These are phyloP conservation scores for Odontamblyopus rebecca DNA, from an alignment of 2,797 vertebrate species.

Conservation along the genomic window DNA sequence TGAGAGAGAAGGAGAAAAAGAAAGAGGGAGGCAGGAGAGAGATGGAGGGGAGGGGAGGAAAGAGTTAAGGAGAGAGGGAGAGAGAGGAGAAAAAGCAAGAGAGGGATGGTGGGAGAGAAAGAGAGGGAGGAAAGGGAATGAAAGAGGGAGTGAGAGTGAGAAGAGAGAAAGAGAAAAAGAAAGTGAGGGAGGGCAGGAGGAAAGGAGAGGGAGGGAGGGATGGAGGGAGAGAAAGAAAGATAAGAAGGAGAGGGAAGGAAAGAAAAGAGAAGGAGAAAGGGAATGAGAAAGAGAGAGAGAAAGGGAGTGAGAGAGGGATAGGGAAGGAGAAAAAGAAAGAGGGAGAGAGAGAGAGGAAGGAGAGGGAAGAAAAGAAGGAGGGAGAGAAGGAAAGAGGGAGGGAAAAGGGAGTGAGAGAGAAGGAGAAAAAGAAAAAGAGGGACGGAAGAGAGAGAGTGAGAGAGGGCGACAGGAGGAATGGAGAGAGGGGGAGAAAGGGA, in stretches of 20 bases:
- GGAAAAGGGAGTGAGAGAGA: too few relatives aligned
- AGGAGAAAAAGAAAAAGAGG: not conserved
- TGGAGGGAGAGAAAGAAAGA: too few relatives aligned
- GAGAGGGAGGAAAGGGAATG: not conserved
- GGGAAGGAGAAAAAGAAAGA: not conserved
- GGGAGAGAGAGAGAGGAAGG: too few relatives aligned
- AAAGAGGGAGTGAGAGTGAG: not conserved
- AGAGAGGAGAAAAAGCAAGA: too few relatives aligned
- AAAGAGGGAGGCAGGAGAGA: not conserved
- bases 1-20: not conserved
- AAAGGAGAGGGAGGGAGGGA: too few relatives aligned
- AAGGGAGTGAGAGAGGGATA: not conserved
- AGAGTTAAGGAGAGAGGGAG: not conserved
- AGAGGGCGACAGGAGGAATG: not conserved
- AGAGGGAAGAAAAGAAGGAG: too few relatives aligned
- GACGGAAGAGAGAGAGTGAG: slow-evolving; percentile 1
- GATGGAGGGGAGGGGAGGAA: not conserved
- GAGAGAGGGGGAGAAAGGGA: too few relatives aligned
- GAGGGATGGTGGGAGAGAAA: too few relatives aligned
- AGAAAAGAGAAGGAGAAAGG: too few relatives aligned
- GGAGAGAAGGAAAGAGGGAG: not conserved
- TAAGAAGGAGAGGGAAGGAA: too few relatives aligned
- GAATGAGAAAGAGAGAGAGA: too few relatives aligned
- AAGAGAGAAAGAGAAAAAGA: not conserved
- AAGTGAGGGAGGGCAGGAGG: too few relatives aligned